Percentiles rank a stretch among this genome's conserved stretches.
Evolutionary conservation across 2,113 vertebrate genomes (phyloP).

Genomic region (Lutjanus erythropterus): DNA sequence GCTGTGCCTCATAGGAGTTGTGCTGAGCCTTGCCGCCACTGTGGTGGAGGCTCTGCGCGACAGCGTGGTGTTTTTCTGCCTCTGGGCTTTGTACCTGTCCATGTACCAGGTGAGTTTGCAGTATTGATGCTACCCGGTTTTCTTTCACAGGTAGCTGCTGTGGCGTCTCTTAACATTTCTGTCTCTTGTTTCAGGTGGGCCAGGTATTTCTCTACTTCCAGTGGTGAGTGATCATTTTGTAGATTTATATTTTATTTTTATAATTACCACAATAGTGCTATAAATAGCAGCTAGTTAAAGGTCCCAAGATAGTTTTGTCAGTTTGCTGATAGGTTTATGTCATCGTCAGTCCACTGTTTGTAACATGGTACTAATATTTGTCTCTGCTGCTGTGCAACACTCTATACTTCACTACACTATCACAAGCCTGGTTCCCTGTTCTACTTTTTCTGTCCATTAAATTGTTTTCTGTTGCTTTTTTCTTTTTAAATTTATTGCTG

Average conservation of each 20-base stretch:
- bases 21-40: conserved; percentile 84
- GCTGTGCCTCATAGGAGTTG: conserved; percentile 87
- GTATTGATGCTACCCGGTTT: rapidly evolving
- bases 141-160: neutral
- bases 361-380: conserved; percentile 1
- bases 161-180: neutral
- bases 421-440: neutral
- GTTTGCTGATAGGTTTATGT: conserved; percentile 14
- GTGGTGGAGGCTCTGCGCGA: conserved; percentile 84
- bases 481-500: neutral
- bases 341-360: conserved; percentile 12
- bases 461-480: neutral
- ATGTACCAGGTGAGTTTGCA: conserved; percentile 86
- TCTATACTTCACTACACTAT: neutral
- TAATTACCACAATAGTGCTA: conserved; percentile 20
- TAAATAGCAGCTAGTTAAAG: conserved; percentile 3
- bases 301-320: neutral
- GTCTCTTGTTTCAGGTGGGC: conserved; percentile 88
- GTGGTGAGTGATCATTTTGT: conserved; percentile 88
- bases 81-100: conserved; percentile 90
- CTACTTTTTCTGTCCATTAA: neutral
- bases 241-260: neutral
- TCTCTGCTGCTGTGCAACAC: conserved; percentile 22
- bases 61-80: conserved; percentile 87
- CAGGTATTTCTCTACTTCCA: conserved; percentile 98